Evolutionary conservation across 2,888 invertebrate genomes (phyloP), one percentile per base, ranked within the genome.

Genomic region (Leptinotarsa rubiginosa): DNA sequence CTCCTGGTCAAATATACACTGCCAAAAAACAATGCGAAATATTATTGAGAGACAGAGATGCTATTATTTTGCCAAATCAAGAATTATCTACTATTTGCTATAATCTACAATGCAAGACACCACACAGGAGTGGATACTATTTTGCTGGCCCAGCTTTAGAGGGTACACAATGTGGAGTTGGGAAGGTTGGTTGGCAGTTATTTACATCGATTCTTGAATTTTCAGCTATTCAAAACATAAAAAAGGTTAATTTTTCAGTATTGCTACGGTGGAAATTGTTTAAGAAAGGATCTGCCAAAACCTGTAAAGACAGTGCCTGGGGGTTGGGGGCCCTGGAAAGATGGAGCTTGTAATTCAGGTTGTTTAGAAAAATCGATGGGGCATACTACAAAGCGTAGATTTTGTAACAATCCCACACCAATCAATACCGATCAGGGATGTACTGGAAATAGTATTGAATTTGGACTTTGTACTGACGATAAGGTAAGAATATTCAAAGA

Each of bases 71-170:
- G 16, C 87, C 87, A 1, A 85, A 87, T 64, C 87, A 87, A 81
- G 80, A 88, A 80, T 79, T 88, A 41, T 81, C 87, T 1, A 86
- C 88, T 47, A 89, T 91, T 76, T 95, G 95, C 85, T 89, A 90
- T 74, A 93, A 92, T 86, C 88, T 95, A 67, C 91, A 92, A 79
- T 95, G 95, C 84, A 91, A 92, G 83, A 92, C 93, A 20, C 94
- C 94, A 49, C 92, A 93, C 83, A 90, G 93, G 68, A 91, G 91
- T 74, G 94, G 94, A 15, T 93, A 91, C 87, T 95, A 93, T 86
- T 92, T 92, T 84, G 93, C 95, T 1, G 95, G 95, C 0, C 95
- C 95, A 0, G 95, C 95, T n/a, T 87, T 96, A 47, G 94, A 95
- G 76, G 95, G 95, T 64, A 95, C 95, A 0, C 87, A 90, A 22